A percentile compares a stretch with the other conserved stretches of the same genome.
Conservation (phyloP, 2,888 invertebrate genomes). For the Ctenicera cuprea region DNA sequence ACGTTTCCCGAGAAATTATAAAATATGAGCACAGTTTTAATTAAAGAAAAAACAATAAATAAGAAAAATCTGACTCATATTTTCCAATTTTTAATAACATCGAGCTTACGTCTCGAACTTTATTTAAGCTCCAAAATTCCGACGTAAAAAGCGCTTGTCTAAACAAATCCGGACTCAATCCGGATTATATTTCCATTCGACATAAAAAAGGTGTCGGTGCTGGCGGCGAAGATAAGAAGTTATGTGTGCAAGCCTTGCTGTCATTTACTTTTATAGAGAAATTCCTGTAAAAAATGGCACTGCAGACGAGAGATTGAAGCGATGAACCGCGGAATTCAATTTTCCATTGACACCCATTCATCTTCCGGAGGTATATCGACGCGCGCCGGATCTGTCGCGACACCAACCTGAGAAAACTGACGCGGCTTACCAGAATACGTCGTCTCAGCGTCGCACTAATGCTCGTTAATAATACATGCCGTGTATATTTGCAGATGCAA, state of each 20-base stretch:
- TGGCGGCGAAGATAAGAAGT: conserved; percentile 66
- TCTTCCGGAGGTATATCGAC: conserved; percentile 60
- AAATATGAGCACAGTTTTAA: conserved; percentile 27
- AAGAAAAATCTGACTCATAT: conserved; percentile 36
- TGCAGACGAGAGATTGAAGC: conserved; percentile 74
- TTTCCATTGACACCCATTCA: conserved; percentile 78
- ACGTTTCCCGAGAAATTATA: conserved; percentile 27
- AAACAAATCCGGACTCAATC: conserved; percentile 62
- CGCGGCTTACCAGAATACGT: conserved; percentile 50
- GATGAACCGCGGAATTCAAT: conserved; percentile 83
- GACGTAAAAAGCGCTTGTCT: conserved; percentile 59
- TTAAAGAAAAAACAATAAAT: conserved; percentile 37
- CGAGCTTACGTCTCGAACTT: conserved; percentile 38
- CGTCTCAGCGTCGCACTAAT: conserved; percentile 43
- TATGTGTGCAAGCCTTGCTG: conserved; percentile 65
- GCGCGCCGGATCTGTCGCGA: conserved; percentile 47
- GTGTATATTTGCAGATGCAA: conserved; percentile 47
- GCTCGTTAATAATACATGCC: conserved; percentile 52
- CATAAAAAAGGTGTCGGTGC: conserved; percentile 62
- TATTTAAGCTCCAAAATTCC: conserved; percentile 49
- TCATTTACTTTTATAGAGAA: conserved; percentile 68
- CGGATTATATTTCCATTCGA: conserved; percentile 61
- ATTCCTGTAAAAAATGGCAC: conserved; percentile 67
- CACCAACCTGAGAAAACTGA: conserved; percentile 48
- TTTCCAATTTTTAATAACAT: conserved; percentile 48